Percentiles rank a stretch among this genome's conserved stretches.
Evolutionary conservation across 2,113 vertebrate genomes (phyloP).

Genomic region (Clinocottus analis): DNA sequence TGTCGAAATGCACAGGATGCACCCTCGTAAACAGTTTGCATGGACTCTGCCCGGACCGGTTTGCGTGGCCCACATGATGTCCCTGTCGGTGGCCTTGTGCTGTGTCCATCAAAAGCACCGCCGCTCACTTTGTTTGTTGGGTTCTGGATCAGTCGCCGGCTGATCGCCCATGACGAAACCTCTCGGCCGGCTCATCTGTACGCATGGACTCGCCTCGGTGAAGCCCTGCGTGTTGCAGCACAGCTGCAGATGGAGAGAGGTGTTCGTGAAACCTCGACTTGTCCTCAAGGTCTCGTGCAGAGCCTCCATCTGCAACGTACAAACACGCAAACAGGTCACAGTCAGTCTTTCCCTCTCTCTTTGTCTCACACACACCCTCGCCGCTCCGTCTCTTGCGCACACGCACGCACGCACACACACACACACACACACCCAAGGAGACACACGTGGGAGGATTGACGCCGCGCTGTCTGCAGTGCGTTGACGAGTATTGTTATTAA

Average conservation of each 20-base stretch:
- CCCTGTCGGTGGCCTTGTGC: background rate
- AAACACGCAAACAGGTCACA: conserved; percentile 36
- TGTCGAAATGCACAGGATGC: background rate
- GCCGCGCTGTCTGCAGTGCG: conserved; percentile 78
- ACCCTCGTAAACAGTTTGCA: background rate
- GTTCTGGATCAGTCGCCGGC: background rate
- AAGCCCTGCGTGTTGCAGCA: background rate
- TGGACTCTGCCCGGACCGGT: background rate
- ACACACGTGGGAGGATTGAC: conserved; percentile 76
- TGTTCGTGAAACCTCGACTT: conserved; percentile 4
- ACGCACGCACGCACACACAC: conserved; percentile 6
- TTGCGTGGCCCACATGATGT: background rate
- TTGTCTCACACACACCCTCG: conserved; percentile 42
- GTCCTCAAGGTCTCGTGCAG: conserved; percentile 7
- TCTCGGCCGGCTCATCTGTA: conserved; percentile 2
- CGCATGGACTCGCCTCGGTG: background rate
- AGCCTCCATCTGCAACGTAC: conserved; percentile 1
- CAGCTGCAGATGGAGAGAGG: background rate
- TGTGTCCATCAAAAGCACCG: background rate
- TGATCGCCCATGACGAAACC: background rate
- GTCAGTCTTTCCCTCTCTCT: conserved; percentile 18
- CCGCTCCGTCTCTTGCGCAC: background rate
- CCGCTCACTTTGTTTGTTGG: background rate
- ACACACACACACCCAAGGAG: conserved; percentile 54
- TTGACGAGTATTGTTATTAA: conserved; percentile 82